A percentile compares a stretch with the other conserved stretches of the same genome.
These are phyloP conservation scores for Isurus oxyrinchus DNA, from an alignment of 2,113 vertebrate species.

Conservation along the genomic window DNA sequence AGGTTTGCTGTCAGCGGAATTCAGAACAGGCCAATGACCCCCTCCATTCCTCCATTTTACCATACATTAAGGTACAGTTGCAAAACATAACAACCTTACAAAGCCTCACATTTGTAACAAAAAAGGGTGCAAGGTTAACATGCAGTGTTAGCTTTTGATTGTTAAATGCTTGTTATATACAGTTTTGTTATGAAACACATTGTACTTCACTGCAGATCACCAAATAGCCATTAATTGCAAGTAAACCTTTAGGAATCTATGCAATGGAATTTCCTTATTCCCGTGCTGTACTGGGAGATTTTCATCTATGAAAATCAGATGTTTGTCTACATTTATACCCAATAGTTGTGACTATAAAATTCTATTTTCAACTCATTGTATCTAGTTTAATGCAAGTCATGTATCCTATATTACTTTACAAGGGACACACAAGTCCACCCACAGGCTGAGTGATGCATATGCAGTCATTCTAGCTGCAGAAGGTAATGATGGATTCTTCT, in stretches of 20 bases:
- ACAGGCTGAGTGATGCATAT: neutral
- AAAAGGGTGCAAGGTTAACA: neutral
- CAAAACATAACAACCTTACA: neutral
- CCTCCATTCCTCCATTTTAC: neutral
- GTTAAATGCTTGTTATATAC: neutral
- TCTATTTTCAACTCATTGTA: neutral
- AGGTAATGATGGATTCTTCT: neutral
- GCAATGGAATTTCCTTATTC: neutral
- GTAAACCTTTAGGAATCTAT: neutral
- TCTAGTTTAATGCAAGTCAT: neutral
- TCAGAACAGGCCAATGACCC: neutral
- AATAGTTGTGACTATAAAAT: neutral
- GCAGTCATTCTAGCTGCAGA: neutral
- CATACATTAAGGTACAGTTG: neutral
- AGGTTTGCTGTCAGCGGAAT: neutral
- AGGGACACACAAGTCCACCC: neutral
- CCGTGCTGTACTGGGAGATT: neutral
- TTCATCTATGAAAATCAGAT: neutral
- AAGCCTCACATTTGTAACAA: neutral
- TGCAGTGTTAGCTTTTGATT: neutral
- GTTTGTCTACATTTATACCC: neutral
- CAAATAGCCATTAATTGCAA: neutral
- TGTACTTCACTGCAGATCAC: neutral
- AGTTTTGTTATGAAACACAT: neutral
- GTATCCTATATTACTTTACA: neutral